These are phyloP conservation scores for Umimayanthus kanabou DNA, from an alignment of 92 coral and sea anemone genomes.

Conservation along the genomic window DNA sequence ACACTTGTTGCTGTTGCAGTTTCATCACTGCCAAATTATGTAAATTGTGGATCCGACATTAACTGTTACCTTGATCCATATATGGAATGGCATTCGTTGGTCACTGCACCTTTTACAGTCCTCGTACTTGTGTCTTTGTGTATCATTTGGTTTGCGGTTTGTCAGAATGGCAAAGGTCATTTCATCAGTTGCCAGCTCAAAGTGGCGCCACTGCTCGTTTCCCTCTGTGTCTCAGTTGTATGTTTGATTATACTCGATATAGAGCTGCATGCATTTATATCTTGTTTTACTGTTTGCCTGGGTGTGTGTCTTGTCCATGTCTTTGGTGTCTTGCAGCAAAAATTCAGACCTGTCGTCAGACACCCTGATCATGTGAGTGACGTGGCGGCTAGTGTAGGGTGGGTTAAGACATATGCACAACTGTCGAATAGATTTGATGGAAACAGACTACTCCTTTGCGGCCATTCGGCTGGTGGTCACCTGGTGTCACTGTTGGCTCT, in stretches of 20 bases:
- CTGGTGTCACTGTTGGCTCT: slow-evolving; percentile 52
- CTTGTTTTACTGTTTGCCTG: slow-evolving; percentile 50
- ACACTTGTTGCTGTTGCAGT: not conserved
- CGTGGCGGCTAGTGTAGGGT: slow-evolving; percentile 54
- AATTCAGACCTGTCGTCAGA: slow-evolving; percentile 34
- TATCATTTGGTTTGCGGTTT: slow-evolving; percentile 53
- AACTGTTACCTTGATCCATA: not conserved
- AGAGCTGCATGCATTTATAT: not conserved
- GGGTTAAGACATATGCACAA: slow-evolving; percentile 52
- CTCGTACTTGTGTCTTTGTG: slow-evolving; percentile 41
- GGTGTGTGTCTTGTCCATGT: slow-evolving; percentile 44
- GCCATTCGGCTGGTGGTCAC: slow-evolving; percentile 76
- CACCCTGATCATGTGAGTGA: slow-evolving; percentile 63
- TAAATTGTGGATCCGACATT: not conserved
- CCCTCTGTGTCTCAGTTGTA: slow-evolving; percentile 29
- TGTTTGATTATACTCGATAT: slow-evolving; percentile 36
- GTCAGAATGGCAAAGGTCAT: slow-evolving; percentile 40
- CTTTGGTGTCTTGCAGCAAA: slow-evolving; percentile 51
- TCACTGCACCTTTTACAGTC: not conserved
- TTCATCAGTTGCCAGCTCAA: slow-evolving; percentile 32
- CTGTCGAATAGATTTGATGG: slow-evolving; percentile 30
- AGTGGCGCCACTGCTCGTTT: slow-evolving; percentile 39
- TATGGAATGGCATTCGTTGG: not conserved
- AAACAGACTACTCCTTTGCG: slow-evolving; percentile 54
- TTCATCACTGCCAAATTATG: not conserved